A percentile compares a stretch with the other conserved stretches of the same genome.
Evolutionary conservation across 2,888 invertebrate species (phyloP).

Genomic region (Ephialtes manifestator): DNA sequence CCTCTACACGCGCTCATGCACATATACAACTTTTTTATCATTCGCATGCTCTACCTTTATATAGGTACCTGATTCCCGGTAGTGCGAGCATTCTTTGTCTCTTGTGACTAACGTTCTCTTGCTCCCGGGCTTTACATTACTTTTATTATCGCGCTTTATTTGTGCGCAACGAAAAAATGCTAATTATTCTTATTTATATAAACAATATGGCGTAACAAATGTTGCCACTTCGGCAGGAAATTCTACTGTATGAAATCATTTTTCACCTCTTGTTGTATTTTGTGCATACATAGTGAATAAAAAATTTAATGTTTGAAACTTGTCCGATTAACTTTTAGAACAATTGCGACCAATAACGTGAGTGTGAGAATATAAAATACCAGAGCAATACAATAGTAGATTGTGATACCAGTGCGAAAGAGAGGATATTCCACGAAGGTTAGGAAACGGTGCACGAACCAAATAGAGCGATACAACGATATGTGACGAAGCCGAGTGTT

Average conservation of each 20-base stretch:
- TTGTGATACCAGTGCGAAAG: too few relatives aligned
- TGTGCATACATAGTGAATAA: neutral
- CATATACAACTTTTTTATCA: neutral
- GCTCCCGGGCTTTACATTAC: neutral
- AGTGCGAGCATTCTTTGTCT: constrained; percentile 18
- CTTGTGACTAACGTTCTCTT: constrained; percentile 11
- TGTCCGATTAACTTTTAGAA: neutral
- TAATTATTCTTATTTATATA: neutral
- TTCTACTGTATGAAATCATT: neutral
- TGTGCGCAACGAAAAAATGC: neutral
- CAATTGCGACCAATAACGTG: neutral
- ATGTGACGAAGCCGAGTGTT: too few relatives aligned
- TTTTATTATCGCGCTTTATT: constrained; percentile 10
- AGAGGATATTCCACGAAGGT: too few relatives aligned
- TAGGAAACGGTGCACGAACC: too few relatives aligned
- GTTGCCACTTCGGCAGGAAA: neutral
- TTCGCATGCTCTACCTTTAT: neutral
- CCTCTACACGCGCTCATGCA: neutral
- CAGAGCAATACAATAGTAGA: neutral
- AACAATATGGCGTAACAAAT: neutral
- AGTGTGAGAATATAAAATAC: neutral
- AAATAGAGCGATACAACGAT: too few relatives aligned
- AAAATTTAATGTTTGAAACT: neutral
- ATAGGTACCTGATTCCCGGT: neutral
- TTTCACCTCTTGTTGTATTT: neutral